Percentiles rank a stretch among this genome's conserved stretches.
Conservation (phyloP, 2,113 vertebrate genomes). For the Carettochelys insculpta region DNA sequence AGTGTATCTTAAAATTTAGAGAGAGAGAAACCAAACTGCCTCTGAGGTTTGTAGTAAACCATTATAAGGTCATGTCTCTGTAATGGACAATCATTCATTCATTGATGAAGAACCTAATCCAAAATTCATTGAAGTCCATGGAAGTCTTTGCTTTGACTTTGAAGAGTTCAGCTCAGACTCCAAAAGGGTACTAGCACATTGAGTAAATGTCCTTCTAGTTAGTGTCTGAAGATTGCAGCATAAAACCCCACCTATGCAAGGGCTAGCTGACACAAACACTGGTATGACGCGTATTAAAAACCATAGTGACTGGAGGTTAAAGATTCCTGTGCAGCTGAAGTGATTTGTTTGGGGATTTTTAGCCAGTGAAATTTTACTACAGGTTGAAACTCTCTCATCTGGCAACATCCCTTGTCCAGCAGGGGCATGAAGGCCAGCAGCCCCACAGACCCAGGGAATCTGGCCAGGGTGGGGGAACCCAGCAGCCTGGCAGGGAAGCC, state of each 20-base stretch:
- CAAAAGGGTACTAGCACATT: not conserved
- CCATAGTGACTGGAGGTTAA: not conserved
- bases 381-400: too few relatives aligned
- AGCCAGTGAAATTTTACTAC: not conserved
- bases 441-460: too few relatives aligned
- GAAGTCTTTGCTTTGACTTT: not conserved
- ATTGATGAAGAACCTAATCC: not conserved
- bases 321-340: not conserved
- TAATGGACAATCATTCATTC: not conserved
- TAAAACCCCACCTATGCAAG: not conserved
- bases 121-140: not conserved
- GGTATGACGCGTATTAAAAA: not conserved
- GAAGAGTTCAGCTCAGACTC: not conserved
- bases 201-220: not conserved
- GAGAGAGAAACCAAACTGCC: not conserved
- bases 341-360: not conserved
- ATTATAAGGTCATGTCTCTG: fast-evolving
- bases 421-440: too few relatives aligned
- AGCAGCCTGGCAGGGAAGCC: too few relatives aligned
- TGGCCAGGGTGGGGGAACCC: too few relatives aligned
- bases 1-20: not conserved
- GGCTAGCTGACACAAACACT: not conserved
- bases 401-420: too few relatives aligned
- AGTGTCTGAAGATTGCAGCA: not conserved
- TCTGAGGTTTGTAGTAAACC: not conserved